phyloP scores from a whole-genome alignment of 2,888 invertebrate genomes.

The Deilephila porcellus region DNA sequence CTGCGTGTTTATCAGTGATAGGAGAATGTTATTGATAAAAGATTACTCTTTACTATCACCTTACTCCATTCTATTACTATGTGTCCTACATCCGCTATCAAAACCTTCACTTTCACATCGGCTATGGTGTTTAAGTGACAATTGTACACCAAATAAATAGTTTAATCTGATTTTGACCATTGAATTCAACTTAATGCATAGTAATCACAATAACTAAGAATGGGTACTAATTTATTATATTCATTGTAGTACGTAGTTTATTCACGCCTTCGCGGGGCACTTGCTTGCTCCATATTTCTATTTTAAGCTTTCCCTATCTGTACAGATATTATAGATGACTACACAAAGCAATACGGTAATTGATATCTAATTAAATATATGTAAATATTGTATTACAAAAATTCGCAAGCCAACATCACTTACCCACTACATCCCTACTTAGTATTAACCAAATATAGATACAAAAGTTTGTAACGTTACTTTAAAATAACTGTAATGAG shows the following conservation, averaged over 20 bases:
- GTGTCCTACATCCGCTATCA: constrained; percentile 32
- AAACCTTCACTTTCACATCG: constrained; percentile 13
- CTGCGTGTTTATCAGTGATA: constrained; percentile 35
- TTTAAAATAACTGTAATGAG: too few species aligned
- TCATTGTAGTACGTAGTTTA: not conserved
- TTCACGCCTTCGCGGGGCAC: not conserved
- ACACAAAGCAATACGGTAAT: not conserved
- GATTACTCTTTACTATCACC: constrained; percentile 47
- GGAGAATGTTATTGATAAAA: constrained; percentile 40
- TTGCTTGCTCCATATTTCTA: constrained; percentile 18
- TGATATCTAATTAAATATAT: too few species aligned
- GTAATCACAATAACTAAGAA: too few species aligned
- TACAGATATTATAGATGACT: not conserved
- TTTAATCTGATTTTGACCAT: too few species aligned
- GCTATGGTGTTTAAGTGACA: not conserved
- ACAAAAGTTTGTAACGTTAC: too few species aligned
- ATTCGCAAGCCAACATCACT: constrained; percentile 22
- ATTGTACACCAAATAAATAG: too few species aligned
- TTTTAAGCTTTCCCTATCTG: constrained; percentile 16
- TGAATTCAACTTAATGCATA: too few species aligned
- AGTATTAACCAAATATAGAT: not conserved
- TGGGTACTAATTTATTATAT: not conserved
- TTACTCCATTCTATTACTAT: constrained; percentile 40
- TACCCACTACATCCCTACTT: not conserved
- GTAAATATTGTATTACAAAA: not conserved